Conservation (phyloP, 2,797 vertebrate genomes). For the Heliangelus exortis region DNA sequence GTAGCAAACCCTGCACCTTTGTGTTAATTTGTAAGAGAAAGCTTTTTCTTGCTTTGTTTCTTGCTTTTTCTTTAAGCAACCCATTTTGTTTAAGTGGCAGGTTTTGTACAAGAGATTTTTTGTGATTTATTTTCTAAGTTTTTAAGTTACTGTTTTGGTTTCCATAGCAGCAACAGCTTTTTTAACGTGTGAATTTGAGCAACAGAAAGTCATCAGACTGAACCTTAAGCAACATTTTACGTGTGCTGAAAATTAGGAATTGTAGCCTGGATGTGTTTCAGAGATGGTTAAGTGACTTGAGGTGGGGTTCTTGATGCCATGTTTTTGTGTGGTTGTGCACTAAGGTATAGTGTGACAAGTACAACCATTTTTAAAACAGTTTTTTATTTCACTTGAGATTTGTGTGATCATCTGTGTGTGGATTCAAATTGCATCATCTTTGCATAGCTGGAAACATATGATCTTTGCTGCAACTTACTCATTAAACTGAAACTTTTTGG, state of each 20-base stretch:
- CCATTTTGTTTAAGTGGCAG: neutral
- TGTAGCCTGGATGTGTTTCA: neutral
- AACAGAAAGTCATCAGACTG: neutral
- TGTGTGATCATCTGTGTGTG: neutral
- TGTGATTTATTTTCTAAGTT: neutral
- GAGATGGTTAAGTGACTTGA: neutral
- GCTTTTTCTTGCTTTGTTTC: neutral
- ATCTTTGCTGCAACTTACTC: neutral
- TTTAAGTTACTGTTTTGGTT: neutral
- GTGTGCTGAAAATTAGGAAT: neutral
- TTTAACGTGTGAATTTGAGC: neutral
- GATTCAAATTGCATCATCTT: constrained; percentile 9
- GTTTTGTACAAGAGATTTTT: neutral
- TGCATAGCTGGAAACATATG: neutral
- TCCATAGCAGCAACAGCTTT: neutral
- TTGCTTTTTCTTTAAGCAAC: neutral
- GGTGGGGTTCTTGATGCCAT: neutral
- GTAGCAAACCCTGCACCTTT: neutral
- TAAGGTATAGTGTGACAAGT: neutral
- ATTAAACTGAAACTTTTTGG: neutral
- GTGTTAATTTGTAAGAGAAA: neutral
- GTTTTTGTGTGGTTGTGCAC: neutral
- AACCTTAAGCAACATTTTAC: neutral
- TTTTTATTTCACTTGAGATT: constrained; percentile 12
- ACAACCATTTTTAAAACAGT: neutral